A percentile compares a stretch with the other conserved stretches of the same genome.
These are phyloP conservation scores for mouse (Mus musculus) DNA, from an alignment of 2,113 vertebrate species.

Conservation along the genomic window GRCm39 chr4:130026001-130026500, in stretches of 20 bases:
- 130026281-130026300: not conserved
- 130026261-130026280: not conserved
- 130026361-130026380: not conserved
- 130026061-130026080: not conserved
- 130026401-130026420: not conserved
- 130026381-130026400: not conserved
- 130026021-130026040: not conserved
- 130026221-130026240: not conserved
- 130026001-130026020: not conserved
- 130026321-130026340: not conserved
- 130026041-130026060: not conserved
- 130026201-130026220: not conserved
- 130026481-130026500: constrained; percentile 84
- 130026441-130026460: constrained; percentile 83
- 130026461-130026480: constrained; percentile 84
- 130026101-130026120: not conserved
- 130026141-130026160: not conserved
- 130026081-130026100: not conserved
- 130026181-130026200: fast-evolving
- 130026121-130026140: not conserved
- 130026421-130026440: constrained; percentile 83
- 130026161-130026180: not conserved
- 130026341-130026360: not conserved
- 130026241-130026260: not conserved
- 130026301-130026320: not conserved